Evolutionary conservation across 2,113 vertebrate genomes (phyloP), one percentile per base, ranked within the genome.

Genomic region (Arizona elegans): DNA sequence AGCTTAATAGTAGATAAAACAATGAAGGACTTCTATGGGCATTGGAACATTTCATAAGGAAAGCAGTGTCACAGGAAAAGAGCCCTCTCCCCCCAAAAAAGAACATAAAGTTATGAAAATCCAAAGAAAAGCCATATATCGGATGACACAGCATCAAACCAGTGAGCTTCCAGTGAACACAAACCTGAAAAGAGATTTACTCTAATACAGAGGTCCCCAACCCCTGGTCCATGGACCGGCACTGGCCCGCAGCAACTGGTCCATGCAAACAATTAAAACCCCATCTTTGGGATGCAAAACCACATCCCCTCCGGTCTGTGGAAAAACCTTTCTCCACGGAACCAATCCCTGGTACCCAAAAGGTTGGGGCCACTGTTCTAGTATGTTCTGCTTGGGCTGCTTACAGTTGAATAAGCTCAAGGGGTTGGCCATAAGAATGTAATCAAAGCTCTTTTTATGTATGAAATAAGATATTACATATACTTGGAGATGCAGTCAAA

Each of bases 1-100:
- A 95, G 95, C 95, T 93, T 90, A 97, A 94, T 90, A 96, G 95
- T 87, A 92, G 89, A 65, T 53, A 87, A 95, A 97, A 97, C 94
- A 96, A 94, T 94, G 94, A 93, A 95, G 87, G 89, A 89, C 92
- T 95, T 96, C 96, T 94, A 95, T 91, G 91, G 92, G 91, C 91
- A 8, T 1, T 89, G 94, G 92, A 96, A 95, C 95, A 96, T 93
- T 96, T 93, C 95, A 96, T 96, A 96, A 95, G 94, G 93, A 96
- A 94, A 86, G 94, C 38, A 70, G 89, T 89, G 87, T 93, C 94
- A 93, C 93, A 93, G 70, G 87, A 87, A 86, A 92, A 95, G 95
- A 65, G 65, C 81, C 59, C 90, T 93, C 89, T 26, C 59, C 59
- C 24, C 23, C 56, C 2, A 8, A 90, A 95, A 93, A 95, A 92